Conservation (phyloP, 2,797 vertebrate species). For the Spea hammondii region DNA sequence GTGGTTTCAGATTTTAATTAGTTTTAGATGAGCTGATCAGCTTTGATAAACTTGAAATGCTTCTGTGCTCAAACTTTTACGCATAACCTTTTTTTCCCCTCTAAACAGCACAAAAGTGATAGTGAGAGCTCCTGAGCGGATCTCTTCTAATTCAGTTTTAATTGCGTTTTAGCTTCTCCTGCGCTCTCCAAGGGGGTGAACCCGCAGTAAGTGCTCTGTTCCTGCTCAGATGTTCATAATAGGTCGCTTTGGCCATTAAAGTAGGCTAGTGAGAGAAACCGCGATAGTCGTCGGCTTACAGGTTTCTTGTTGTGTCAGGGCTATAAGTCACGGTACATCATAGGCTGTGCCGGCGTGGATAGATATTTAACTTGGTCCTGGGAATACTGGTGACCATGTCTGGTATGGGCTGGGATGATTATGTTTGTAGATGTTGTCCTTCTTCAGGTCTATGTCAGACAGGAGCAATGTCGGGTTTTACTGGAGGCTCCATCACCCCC, state of each 20-base stretch:
- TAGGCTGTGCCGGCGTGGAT: no score
- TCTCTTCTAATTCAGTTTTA: conserved; percentile 30
- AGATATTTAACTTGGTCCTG: no score
- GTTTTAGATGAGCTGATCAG: conserved; percentile 33
- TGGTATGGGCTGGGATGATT: no score
- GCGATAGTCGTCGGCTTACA: neutral
- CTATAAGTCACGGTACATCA: no score
- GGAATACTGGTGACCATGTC: no score
- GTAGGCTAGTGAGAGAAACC: neutral
- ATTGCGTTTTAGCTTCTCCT: conserved; percentile 14
- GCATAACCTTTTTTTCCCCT: conserved; percentile 1
- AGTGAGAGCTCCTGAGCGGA: neutral
- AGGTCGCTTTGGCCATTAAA: conserved; percentile 4
- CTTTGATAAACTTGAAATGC: conserved; percentile 42
- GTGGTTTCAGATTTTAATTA: conserved; percentile 37
- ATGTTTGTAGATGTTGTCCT: no score
- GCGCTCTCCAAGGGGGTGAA: neutral
- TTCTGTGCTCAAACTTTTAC: conserved; percentile 16
- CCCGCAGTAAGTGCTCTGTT: neutral
- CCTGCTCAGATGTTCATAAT: neutral
- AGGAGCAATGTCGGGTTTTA: no score
- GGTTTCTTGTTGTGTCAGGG: no score
- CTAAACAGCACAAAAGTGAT: conserved; percentile 18
- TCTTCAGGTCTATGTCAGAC: no score
- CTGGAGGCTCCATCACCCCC: no score